Evolutionary conservation across 2,113 vertebrate genomes (phyloP).

Genomic region (Polypterus senegalus): DNA sequence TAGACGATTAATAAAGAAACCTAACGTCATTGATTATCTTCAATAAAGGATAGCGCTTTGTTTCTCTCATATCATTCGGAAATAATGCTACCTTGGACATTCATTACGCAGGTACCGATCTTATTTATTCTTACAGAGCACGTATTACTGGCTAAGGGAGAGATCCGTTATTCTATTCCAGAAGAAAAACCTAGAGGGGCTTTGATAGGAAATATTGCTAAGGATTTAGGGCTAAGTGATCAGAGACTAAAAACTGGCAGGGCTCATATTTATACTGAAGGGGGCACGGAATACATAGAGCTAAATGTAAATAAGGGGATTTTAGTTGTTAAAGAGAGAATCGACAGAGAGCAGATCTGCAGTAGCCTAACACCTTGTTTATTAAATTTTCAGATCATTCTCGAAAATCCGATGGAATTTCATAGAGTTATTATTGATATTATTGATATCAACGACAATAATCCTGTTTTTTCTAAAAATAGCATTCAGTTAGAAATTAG

Average conservation of each 20-base stretch:
- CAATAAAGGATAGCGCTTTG: too few relatives aligned
- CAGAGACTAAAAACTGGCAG: constrained; percentile 9
- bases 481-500: constrained; percentile 41
- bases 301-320: constrained; percentile 40
- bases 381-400: constrained; percentile 20
- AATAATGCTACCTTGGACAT: too few relatives aligned
- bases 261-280: constrained; percentile 10
- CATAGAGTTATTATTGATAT: constrained; percentile 37
- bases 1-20: too few relatives aligned
- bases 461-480: constrained; percentile 38
- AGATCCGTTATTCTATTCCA: constrained; percentile 17
- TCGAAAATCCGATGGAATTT: constrained; percentile 20
- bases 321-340: constrained; percentile 35
- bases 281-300: constrained; percentile 28
- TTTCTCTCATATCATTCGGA: too few relatives aligned
- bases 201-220: constrained; percentile 15
- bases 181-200: constrained; percentile 16
- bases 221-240: constrained; percentile 10
- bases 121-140: too few relatives aligned
- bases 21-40: too few relatives aligned
- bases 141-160: constrained; percentile 19
- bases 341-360: constrained; percentile 40
- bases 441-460: constrained; percentile 51
- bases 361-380: constrained; percentile 22
- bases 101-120: too few relatives aligned